A percentile compares a stretch with the other conserved stretches of the same genome.
These are phyloP conservation scores for Rosalia funebris DNA, from an alignment of 2,888 invertebrate genomes.

Conservation along the genomic window DNA sequence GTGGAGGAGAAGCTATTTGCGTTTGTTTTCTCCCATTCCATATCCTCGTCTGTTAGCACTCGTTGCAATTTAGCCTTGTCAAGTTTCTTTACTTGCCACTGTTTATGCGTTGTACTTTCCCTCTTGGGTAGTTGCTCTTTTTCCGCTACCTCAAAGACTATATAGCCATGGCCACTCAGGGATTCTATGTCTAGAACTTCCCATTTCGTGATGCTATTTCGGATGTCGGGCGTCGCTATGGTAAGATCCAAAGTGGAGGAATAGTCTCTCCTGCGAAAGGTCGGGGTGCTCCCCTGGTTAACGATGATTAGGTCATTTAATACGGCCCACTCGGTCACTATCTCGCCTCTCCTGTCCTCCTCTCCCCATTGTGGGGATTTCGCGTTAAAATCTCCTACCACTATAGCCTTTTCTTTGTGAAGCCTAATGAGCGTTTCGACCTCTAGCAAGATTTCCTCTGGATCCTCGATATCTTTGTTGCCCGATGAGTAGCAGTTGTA, in stretches of 20 bases:
- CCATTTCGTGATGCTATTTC: neutral
- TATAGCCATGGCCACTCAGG: too few species aligned
- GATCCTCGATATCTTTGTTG: slow-evolving; percentile 26
- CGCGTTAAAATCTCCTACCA: neutral
- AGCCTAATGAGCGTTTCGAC: slow-evolving; percentile 18
- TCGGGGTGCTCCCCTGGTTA: neutral
- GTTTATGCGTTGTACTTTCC: too few species aligned
- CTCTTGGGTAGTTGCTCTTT: too few species aligned
- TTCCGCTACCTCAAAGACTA: too few species aligned
- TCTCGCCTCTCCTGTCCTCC: neutral
- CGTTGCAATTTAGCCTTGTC: too few species aligned
- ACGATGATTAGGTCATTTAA: neutral
- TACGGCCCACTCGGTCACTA: neutral
- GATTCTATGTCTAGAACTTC: too few species aligned
- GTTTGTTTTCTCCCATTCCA: too few species aligned
- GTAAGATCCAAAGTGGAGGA: neutral
- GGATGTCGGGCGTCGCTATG: neutral
- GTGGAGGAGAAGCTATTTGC: too few species aligned
- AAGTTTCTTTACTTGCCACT: too few species aligned
- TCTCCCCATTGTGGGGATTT: neutral
- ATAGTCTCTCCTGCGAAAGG: neutral
- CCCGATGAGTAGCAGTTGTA: slow-evolving; percentile 17
- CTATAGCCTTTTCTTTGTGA: neutral
- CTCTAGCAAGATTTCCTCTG: slow-evolving; percentile 19
- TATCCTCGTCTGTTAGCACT: too few species aligned